Evolutionary conservation across 1,140 invertebrate species (phyloP), one percentile per base, ranked within the genome.

Genomic region (Saccostrea cuccullata): DNA sequence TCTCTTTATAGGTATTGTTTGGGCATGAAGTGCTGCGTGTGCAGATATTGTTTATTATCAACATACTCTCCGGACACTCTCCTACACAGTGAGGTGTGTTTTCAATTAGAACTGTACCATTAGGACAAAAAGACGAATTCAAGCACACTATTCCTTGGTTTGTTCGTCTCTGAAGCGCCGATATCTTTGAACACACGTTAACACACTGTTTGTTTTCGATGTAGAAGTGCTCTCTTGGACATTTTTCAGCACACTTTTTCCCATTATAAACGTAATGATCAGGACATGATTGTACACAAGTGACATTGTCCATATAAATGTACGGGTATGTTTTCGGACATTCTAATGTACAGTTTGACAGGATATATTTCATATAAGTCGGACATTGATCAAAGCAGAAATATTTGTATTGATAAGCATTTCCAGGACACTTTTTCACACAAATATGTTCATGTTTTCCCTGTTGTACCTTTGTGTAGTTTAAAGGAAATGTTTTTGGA

Each of bases 221-320:
- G 15, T 77, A 77, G 3, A 30, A 30, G 13, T 77, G 2, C 8
- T 77, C 70, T 11, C 11, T 15, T 4, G 70, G 70, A 77, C 70
- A 77, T 2, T 36, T 77, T 77, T 77, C 4, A 17, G 30, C 70
- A 30, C 70, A 77, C 26, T 13, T 30, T 8, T 77, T 77, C 15
- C 30, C 70, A 26, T 36, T 77, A 77, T 77, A 17, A 30, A 77
- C 70, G 5, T 77, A 26, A 36, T 26, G 8, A 12, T 12, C 26
- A 36, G 70, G 70, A 26, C 70, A 77, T 77, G 70, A 77, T 36
- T 30, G 26, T 30, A 36, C 26, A 77, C 70, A 77, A 77, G 70
- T 30, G 23, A 12, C 26, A 77, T 77, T 77, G 13, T 77, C 70
- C 8, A 23, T 77, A 36, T 5, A 36, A 30, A 77, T 77, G 30